Base-by-base conservation (phyloP, 2,888 invertebrate genomes). In the Lithophane leautieri region DNA sequence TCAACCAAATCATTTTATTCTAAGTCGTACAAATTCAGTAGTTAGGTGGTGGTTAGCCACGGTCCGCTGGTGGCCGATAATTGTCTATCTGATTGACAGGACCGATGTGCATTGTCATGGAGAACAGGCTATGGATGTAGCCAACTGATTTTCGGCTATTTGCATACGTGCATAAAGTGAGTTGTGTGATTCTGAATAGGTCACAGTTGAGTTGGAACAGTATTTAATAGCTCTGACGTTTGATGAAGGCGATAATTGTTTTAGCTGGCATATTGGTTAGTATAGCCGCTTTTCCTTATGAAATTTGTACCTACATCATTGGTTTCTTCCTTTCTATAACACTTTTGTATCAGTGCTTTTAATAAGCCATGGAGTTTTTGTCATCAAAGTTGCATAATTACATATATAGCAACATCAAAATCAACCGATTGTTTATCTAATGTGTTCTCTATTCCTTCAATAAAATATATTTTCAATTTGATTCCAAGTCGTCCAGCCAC, bases 51-150 rank as follows among this genome's bases (percentile, higher is more conserved):
- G 91, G 93, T 94, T 94, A 93, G 93, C 76, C 86, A 91, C 92
- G 95, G 91, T 94, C 89, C 89, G 95, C 82, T 91, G 91, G 89
- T 9, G 88, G 65, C 88, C 93, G 92, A 95, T 95, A 94, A 95
- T 95, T 94, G 94, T 91, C 88, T 86, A 90, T 85, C 93, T 93
- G 94, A 95, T 95, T 94, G 94, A 94, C 93, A 91, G 90, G 82
- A 85, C 89, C 88, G 87, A 91, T 90, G 91, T 91, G 88, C 88
- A 89, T 91, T 91, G 91, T 88, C 86, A 86, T 73, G 61, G 28
- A 69, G 63, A 69, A 85, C 81, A 84, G 76, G 6, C 61, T 16
- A 56, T 58, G 60, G 70, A 74, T 73, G 75, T 62, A 62, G 70
- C 34, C 40, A 74, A 63, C 65, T 60, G 81, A 84, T 73, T 81